Percentiles rank a stretch among this genome's conserved stretches.
phyloP scores from a whole-genome alignment of 1,140 invertebrate species.

The Campoletis sonorensis region DNA sequence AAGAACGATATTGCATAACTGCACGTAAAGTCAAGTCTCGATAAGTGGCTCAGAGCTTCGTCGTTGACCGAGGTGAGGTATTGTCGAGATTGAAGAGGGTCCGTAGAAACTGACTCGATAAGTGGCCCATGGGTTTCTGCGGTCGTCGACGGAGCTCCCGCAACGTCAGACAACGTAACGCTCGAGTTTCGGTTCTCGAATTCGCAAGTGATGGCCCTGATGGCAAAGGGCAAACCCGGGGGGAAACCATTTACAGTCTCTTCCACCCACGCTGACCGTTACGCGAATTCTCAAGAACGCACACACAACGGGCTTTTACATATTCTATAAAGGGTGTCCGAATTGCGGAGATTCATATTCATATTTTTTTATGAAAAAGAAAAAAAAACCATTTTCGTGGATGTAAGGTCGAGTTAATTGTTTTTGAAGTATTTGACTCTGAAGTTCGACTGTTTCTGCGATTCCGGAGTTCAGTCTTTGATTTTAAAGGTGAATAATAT shows the following conservation, averaged over 20 bases:
- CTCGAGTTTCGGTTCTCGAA: slow-evolving; percentile 19
- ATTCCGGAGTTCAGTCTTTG: too few relatives aligned
- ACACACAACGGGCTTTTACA: too few relatives aligned
- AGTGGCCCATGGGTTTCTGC: slow-evolving; percentile 25
- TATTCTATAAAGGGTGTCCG: too few relatives aligned
- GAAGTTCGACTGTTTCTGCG: too few relatives aligned
- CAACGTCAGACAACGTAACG: slow-evolving; percentile 12
- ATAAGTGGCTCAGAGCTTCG: not conserved
- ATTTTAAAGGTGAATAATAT: too few relatives aligned
- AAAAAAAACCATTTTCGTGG: too few relatives aligned
- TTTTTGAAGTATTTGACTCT: too few relatives aligned
- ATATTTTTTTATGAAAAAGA: too few relatives aligned
- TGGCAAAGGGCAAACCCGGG: slow-evolving; percentile 5
- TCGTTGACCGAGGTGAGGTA: not conserved
- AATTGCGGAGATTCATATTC: too few relatives aligned
- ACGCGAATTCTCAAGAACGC: not conserved
- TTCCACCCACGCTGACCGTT: not conserved
- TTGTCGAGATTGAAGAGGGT: slow-evolving; percentile 21
- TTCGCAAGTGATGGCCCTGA: slow-evolving; percentile 19
- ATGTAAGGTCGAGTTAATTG: too few relatives aligned
- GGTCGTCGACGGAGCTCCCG: slow-evolving; percentile 8
- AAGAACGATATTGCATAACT: not conserved
- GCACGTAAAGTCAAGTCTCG: not conserved
- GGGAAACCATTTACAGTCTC: not conserved
- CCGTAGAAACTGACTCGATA: slow-evolving; percentile 23